Conservation (phyloP, 2,113 vertebrate genomes). For the Lipophrys pholis region DNA sequence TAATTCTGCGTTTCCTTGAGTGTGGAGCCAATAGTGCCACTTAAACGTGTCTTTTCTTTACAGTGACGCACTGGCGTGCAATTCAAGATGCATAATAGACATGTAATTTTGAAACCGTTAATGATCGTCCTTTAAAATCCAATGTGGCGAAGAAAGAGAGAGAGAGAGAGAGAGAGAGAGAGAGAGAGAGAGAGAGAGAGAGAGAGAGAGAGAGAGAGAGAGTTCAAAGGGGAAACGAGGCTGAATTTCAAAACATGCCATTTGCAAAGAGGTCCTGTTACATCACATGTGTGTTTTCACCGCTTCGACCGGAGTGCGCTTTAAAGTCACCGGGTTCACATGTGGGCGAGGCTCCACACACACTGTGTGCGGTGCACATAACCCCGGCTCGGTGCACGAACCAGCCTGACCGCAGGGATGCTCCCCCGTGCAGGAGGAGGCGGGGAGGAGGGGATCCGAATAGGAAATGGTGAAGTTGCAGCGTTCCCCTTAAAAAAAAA, state of each 20-base stretch:
- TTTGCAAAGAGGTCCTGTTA: conserved; percentile 44
- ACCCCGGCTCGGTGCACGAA: conserved; percentile 25
- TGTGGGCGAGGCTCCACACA: conserved; percentile 77
- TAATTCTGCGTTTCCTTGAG: too few relatives aligned
- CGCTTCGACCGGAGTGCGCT: conserved; percentile 68
- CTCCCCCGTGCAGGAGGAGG: not conserved
- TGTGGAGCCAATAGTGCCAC: too few relatives aligned
- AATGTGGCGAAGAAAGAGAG: not conserved
- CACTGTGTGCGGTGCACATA: conserved; percentile 23
- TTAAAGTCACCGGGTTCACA: conserved; percentile 79
- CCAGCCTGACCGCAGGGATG: conserved; percentile 36
- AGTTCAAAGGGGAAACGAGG: conserved; percentile 27
- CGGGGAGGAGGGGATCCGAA: too few relatives aligned
- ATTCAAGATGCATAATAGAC: too few relatives aligned
- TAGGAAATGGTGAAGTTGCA: not conserved
- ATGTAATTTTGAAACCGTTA: too few relatives aligned
- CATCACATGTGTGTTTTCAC: conserved; percentile 62
- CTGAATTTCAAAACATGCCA: conserved; percentile 63
- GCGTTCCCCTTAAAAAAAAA: conserved; percentile 7
- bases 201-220: not conserved
- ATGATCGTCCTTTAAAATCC: not conserved
- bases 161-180: not conserved
- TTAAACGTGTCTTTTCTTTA: too few relatives aligned
- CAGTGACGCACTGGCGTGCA: too few relatives aligned
- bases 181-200: too few relatives aligned